Percentiles rank a stretch among this genome's conserved stretches.
Evolutionary conservation across 2,888 invertebrate species (phyloP).

Genomic region (Mesorhabditis belari): DNA sequence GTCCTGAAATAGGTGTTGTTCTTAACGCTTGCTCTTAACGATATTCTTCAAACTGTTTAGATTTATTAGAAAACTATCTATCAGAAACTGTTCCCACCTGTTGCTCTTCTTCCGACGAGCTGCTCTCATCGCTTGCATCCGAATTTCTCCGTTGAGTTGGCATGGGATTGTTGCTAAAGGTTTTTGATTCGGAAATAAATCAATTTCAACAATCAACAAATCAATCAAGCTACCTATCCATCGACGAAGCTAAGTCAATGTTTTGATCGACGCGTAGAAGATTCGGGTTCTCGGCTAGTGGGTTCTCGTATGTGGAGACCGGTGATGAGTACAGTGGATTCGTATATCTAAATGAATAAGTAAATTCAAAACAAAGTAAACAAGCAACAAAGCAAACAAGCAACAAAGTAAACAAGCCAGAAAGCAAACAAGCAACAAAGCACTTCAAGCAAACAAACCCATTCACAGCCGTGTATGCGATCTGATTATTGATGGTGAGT

Average conservation of each 20-base stretch:
- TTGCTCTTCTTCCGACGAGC: constrained; percentile 1
- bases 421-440: no score
- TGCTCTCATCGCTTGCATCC: constrained; percentile 10
- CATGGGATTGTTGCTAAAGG: background rate
- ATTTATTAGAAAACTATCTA: no score
- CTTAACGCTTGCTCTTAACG: no score
- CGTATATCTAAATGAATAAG: constrained; percentile 2
- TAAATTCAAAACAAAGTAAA: no score
- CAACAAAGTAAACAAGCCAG: no score
- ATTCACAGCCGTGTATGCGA: no score
- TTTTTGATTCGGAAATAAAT: background rate
- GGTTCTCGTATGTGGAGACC: constrained; percentile 17
- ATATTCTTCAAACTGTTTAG: no score
- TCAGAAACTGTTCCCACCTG: constrained; percentile 4
- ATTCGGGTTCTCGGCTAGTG: background rate
- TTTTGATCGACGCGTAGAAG: constrained; percentile 9
- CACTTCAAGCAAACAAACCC: background rate
- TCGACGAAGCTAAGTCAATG: constrained; percentile 12
- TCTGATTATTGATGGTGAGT: no score
- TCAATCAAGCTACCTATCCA: constrained; percentile 2
- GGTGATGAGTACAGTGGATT: constrained; percentile 26
- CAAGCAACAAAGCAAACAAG: no score
- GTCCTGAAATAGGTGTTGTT: no score
- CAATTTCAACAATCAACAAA: background rate
- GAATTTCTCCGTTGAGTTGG: background rate